Base-by-base conservation (phyloP, 2,888 invertebrate genomes). In the Gnatocerus cornutus region DNA sequence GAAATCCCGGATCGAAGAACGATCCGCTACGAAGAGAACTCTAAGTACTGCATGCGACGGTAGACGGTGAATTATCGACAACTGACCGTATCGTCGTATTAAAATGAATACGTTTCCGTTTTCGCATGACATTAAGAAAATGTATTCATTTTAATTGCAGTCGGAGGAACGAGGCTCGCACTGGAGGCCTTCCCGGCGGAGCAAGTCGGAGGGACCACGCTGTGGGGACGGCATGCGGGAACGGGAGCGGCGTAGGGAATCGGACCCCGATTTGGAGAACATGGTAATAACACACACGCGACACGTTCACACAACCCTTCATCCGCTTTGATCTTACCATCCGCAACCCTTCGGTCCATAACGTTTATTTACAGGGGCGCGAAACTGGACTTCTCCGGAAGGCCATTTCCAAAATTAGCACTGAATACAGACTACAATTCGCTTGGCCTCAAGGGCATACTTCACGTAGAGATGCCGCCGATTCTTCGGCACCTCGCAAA, bases 351-450 rank as follows among this genome's bases (percentile, higher is more conserved):
- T 41, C 74, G 71, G 73, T 71, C 72, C 77, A 78, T 78, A 74
- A 73, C 71, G 61, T 70, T 71, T 68, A 72, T 72, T 77, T 77
- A 72, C 76, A 82, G 81, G 81, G 80, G 73, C 81, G 82, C 74
- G 84, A 84, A 76, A 80, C 90, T 81, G 93, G 92, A 78, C 91
- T 93, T 84, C 87, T 91, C 82, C 89, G 89, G 86, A 88, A 92
- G 88, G 88, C 90, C 87, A 88, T 92, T 85, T 89, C 90, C 80
- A 89, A 91, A 85, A 89, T 91, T 86, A 91, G 92, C 88, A 94
- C 95, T 78, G 95, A 95, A 87, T 95, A 95, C 87, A 90, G 93
- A 80, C 90, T 95, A 85, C 94, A 95, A 88, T 95, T 94, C 87
- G 94, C 94, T 78, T 95, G 95, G 95, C 95, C 95, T 74, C 86